Evolutionary conservation across 2,888 invertebrate species (phyloP), one percentile per base, ranked within the genome.

Genomic region (Octonoba sinensis): DNA sequence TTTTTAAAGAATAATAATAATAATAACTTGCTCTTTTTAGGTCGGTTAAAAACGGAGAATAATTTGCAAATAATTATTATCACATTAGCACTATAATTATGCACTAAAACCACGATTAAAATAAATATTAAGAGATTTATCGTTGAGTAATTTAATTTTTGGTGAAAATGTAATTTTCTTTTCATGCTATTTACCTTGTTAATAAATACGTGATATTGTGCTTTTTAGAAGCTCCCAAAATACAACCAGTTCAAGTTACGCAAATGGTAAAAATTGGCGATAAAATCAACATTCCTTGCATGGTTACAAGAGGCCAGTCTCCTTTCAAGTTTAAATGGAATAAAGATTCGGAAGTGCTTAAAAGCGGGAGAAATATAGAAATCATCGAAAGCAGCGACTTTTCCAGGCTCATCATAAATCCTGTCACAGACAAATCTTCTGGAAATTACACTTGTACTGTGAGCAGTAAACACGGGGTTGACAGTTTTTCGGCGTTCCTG

Each of bases 391-490:
- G 36, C 13, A 59, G 47, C 13, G 70, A 75, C n/a, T 66, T 72
- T 51, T 84, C 85, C 1, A 27, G 46, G 1, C 24, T 85, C 0
- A 67, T 70, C 0, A 82, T 85, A 16, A 66, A 64, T 46, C 74
- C 74, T 13, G 67, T 85, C 1, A 18, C 6, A 3, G 49, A 49
- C 59, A 60, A 59, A 22, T 73, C 82, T 20, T 57, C 73, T 6
- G 85, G 84, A 24, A 85, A 85, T 46, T 85, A 84, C 36, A 84
- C 83, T n/a, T 85, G 84, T 54, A 20, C 49, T 3, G 85, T 83
- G 6, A 20, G 22, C 1, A 83, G 72, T 57, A n/a, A 70, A n/a
- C 57, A 75, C 46, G 85, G 85, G 13, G n/a, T 22, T n/a, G 84
- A 81, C 56, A 60, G 56, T 36, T 64, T 54, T 47, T 74, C 76